These are phyloP conservation scores for Tenebrosternarchus preto DNA, from an alignment of 2,113 vertebrate species.

Conservation along the genomic window DNA sequence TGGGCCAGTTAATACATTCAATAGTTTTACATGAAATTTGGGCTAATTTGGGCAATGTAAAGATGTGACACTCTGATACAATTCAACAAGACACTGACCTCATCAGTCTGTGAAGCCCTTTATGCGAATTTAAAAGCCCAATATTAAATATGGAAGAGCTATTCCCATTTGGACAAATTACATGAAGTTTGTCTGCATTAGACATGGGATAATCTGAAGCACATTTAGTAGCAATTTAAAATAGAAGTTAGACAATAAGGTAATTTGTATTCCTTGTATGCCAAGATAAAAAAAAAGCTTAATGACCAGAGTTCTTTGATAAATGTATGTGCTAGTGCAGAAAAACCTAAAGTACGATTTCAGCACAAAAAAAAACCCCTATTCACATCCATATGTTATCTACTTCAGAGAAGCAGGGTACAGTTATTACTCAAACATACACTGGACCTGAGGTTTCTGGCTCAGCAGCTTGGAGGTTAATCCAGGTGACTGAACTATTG, in stretches of 20 bases:
- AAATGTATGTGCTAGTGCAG: constrained; percentile 51
- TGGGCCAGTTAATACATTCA: neutral
- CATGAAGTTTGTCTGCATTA: constrained; percentile 66
- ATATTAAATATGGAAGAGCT: constrained; percentile 66
- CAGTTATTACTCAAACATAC: constrained; percentile 8
- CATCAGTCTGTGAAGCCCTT: constrained; percentile 55
- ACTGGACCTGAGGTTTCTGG: constrained; percentile 26
- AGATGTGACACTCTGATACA: constrained; percentile 39
- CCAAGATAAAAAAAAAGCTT: constrained; percentile 48
- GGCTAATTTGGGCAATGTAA: neutral
- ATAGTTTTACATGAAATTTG: neutral
- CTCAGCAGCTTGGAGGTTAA: constrained; percentile 25
- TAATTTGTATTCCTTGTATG: constrained; percentile 62
- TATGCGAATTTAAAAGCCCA: constrained; percentile 58
- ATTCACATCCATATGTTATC: neutral
- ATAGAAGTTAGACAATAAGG: constrained; percentile 52
- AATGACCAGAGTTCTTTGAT: constrained; percentile 50
- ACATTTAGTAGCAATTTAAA: constrained; percentile 63
- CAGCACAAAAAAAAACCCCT: neutral
- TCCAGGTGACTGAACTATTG: constrained; percentile 27
- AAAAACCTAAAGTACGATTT: constrained; percentile 15
- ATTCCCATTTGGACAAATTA: constrained; percentile 65
- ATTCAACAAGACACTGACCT: constrained; percentile 43
- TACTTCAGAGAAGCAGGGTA: constrained; percentile 15
- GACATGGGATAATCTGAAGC: constrained; percentile 64